These are phyloP conservation scores for Australoheros facetus DNA, from an alignment of 2,797 vertebrate species.

Conservation along the genomic window DNA sequence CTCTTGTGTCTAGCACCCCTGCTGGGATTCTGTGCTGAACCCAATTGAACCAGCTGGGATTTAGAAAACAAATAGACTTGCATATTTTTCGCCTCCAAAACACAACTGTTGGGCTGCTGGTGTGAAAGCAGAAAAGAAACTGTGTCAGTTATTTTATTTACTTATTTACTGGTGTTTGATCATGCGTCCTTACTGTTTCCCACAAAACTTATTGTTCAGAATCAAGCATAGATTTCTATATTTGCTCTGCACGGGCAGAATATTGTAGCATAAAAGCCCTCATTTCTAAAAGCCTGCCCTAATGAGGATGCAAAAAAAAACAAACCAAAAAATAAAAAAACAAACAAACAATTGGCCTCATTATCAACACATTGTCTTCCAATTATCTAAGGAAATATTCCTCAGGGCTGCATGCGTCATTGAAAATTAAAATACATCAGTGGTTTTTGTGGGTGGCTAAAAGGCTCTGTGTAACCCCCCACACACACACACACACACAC, in stretches of 20 bases:
- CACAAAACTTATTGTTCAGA: neutral
- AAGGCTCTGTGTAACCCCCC: slow-evolving; percentile 8
- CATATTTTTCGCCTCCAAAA: neutral
- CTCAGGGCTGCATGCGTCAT: slow-evolving; percentile 46
- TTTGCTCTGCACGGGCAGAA: slow-evolving; percentile 14
- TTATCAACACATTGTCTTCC: slow-evolving; percentile 47
- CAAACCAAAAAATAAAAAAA: neutral
- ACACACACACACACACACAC: no score
- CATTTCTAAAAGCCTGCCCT: slow-evolving; percentile 30
- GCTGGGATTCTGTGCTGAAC: slow-evolving; percentile 61
- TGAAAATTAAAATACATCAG: slow-evolving; percentile 49
- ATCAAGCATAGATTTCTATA: slow-evolving; percentile 14
- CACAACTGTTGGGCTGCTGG: neutral
- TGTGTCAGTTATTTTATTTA: neutral
- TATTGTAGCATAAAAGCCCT: slow-evolving; percentile 12
- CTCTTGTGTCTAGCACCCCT: slow-evolving; percentile 66
- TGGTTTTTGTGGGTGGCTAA: slow-evolving; percentile 43
- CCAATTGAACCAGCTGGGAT: slow-evolving; percentile 48
- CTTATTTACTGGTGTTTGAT: neutral
- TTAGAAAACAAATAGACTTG: slow-evolving; percentile 31
- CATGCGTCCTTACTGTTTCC: neutral
- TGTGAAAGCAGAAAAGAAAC: neutral
- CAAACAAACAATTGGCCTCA: slow-evolving; percentile 23
- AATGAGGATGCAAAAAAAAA: slow-evolving; percentile 50
- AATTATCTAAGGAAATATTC: slow-evolving; percentile 56